phyloP scores from a whole-genome alignment of 1,140 invertebrate species.

The Protaetia brevitarsis region DNA sequence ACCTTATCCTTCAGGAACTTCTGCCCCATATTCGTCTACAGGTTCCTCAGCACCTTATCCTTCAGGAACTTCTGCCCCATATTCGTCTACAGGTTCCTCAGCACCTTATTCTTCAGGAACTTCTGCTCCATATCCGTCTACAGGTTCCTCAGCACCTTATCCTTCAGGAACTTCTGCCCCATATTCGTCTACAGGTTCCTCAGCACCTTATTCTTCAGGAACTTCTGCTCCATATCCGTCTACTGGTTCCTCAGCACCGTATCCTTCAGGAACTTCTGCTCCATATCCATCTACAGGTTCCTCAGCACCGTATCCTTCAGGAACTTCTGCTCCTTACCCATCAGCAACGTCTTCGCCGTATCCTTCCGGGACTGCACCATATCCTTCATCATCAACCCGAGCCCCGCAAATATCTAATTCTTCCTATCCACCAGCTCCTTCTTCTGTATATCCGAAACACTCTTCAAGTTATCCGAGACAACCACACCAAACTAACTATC shows the following conservation, averaged over 20 bases:
- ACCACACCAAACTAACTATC: background rate
- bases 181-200: background rate
- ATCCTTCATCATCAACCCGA: too few species aligned
- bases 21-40: too few species aligned
- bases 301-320: conserved; percentile 5
- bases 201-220: conserved; percentile 15
- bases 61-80: background rate
- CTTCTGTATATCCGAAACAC: too few species aligned
- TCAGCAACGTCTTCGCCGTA: too few species aligned
- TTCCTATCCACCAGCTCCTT: background rate
- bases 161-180: conserved; percentile 30
- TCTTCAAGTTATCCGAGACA: background rate
- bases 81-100: too few species aligned
- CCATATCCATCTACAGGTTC: conserved; percentile 16
- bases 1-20: conserved; percentile 25
- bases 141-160: conserved; percentile 21
- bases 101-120: background rate
- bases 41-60: too few species aligned
- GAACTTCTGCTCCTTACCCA: background rate
- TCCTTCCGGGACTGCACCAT: too few species aligned
- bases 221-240: conserved; percentile 7
- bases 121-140: conserved; percentile 1
- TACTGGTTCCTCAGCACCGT: too few species aligned
- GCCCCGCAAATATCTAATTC: background rate
- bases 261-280: conserved; percentile 8